Conservation (phyloP, 2,888 invertebrate species). For the Athalia cordata region DNA sequence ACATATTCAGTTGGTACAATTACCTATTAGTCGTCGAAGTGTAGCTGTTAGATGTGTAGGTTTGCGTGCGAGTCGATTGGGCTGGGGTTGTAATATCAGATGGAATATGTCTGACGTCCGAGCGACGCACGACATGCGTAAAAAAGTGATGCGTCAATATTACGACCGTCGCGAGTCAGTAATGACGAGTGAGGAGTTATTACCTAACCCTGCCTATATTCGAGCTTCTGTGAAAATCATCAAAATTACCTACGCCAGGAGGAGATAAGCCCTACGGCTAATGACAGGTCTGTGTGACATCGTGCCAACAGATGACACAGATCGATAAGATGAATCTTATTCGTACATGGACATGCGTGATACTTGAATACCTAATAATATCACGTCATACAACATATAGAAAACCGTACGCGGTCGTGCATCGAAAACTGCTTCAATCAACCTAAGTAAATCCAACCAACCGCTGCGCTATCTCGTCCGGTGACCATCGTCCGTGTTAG, state of each 20-base stretch:
- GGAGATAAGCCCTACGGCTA: constrained; percentile 46
- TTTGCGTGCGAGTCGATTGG: constrained; percentile 13
- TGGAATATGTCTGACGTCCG: neutral
- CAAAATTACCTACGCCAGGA: constrained; percentile 53
- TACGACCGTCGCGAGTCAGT: constrained; percentile 2
- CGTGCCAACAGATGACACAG: constrained; percentile 58
- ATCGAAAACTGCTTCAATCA: constrained; percentile 35
- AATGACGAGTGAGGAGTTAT: constrained; percentile 42
- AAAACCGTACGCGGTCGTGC: neutral
- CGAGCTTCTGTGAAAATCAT: constrained; percentile 55
- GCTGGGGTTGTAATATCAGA: constrained; percentile 22
- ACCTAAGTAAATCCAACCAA: constrained; percentile 33
- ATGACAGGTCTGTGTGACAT: constrained; percentile 55
- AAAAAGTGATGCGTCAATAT: constrained; percentile 40
- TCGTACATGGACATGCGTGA: neutral
- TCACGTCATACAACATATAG: neutral
- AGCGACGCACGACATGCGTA: constrained; percentile 35
- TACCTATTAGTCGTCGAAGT: constrained; percentile 14
- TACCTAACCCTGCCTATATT: constrained; percentile 23
- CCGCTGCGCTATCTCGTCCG: constrained; percentile 15
- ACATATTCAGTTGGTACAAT: neutral
- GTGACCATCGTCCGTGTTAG: neutral
- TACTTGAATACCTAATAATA: no score
- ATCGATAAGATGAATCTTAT: constrained; percentile 57
- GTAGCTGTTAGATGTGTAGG: constrained; percentile 5